A percentile compares a stretch with the other conserved stretches of the same genome.
These are phyloP conservation scores for Lithophane ornitopus DNA, from an alignment of 2,888 invertebrate species.

Conservation along the genomic window DNA sequence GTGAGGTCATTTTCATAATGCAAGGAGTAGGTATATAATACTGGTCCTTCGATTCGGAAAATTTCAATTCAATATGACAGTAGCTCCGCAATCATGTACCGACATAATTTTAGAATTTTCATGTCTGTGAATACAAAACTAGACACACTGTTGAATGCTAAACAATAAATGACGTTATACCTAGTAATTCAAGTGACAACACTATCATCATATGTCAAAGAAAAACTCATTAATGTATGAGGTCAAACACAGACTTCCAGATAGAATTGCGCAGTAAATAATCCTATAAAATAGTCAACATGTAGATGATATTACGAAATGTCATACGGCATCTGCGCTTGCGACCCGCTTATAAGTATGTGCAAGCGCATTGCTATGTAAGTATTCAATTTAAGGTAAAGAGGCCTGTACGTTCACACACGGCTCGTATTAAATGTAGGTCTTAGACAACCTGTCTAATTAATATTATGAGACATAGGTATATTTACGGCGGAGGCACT, in stretches of 20 bases:
- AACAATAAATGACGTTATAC: slow-evolving; percentile 31
- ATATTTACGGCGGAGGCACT: slow-evolving; percentile 41
- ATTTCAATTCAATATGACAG: slow-evolving; percentile 3
- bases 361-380: slow-evolving; percentile 66
- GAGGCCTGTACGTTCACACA: slow-evolving; percentile 63
- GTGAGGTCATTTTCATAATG: not conserved
- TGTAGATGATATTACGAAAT: slow-evolving; percentile 65
- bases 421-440: slow-evolving; percentile 60
- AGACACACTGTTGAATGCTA: slow-evolving; percentile 21
- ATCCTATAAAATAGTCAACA: slow-evolving; percentile 51
- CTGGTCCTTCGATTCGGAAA: not conserved
- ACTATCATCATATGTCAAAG: slow-evolving; percentile 26
- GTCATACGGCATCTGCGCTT: slow-evolving; percentile 64
- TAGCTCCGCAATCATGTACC: slow-evolving; percentile 12
- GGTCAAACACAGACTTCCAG: slow-evolving; percentile 48
- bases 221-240: slow-evolving; percentile 54
- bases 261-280: slow-evolving; percentile 57
- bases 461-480: slow-evolving; percentile 57
- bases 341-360: slow-evolving; percentile 58
- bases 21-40: not conserved
- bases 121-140: slow-evolving; percentile 8
- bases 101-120: slow-evolving; percentile 9
- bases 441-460: slow-evolving; percentile 65
- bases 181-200: slow-evolving; percentile 46
- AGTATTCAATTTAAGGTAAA: slow-evolving; percentile 69